These are phyloP conservation scores for Physella acuta DNA, from an alignment of 1,140 invertebrate species.

Conservation along the genomic window DNA sequence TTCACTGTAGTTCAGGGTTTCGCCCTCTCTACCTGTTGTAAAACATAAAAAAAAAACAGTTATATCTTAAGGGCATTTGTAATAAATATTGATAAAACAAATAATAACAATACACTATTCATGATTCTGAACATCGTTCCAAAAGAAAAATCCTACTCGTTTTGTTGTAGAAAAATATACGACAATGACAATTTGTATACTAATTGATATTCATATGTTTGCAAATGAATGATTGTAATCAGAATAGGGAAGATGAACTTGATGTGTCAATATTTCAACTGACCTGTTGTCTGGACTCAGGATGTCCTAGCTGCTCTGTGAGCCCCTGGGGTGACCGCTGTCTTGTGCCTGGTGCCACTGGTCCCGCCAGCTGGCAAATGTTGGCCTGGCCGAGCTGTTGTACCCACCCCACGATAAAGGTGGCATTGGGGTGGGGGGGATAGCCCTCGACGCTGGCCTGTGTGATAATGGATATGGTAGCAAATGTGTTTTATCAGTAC, in stretches of 20 bases:
- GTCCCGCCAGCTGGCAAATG: slow-evolving; percentile 4
- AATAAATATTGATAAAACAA: too few relatives aligned
- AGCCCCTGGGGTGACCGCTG: background rate
- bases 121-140: too few relatives aligned
- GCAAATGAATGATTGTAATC: background rate
- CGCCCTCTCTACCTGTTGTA: too few relatives aligned
- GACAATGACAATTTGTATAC: background rate
- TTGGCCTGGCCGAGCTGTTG: background rate
- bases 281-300: background rate
- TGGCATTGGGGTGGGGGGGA: slow-evolving; percentile 14
- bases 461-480: too few relatives aligned
- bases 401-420: slow-evolving; percentile 11
- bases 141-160: too few relatives aligned
- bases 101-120: too few relatives aligned
- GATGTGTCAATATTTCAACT: background rate
- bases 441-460: too few relatives aligned
- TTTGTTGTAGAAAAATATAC: background rate
- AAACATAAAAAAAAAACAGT: too few relatives aligned
- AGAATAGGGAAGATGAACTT: background rate
- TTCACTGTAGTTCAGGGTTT: too few relatives aligned
- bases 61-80: too few relatives aligned
- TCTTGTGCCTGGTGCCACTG: slow-evolving; percentile 1
- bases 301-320: background rate
- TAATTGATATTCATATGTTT: background rate
- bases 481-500: too few relatives aligned